phyloP scores from a whole-genome alignment of 1,140 invertebrate species.

The Drosophila orena region DNA sequence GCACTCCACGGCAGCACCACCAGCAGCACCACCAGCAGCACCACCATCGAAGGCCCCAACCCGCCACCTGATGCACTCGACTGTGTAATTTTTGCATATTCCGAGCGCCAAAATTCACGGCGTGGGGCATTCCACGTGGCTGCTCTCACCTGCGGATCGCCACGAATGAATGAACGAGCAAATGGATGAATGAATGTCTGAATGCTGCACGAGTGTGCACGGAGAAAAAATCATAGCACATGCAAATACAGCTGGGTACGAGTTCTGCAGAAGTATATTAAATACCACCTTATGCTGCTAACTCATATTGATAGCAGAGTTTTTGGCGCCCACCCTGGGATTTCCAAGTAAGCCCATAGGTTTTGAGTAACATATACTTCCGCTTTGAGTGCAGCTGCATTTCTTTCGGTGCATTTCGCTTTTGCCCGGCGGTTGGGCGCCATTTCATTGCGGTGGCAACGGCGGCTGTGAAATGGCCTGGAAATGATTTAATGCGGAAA shows the following conservation, averaged over 20 bases:
- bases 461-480: constrained; percentile 79
- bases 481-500: constrained; percentile 83
- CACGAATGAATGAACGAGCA: constrained; percentile 60
- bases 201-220: constrained; percentile 43
- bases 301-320: too few relatives aligned
- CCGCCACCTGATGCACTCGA: constrained; percentile 57
- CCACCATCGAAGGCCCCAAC: constrained; percentile 4
- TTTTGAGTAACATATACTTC: background rate
- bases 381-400: background rate
- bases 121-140: constrained; percentile 70
- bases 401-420: background rate
- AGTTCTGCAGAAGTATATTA: too few relatives aligned
- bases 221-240: background rate
- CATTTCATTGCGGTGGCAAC: constrained; percentile 65
- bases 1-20: background rate
- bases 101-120: constrained; percentile 48
- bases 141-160: constrained; percentile 79
- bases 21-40: background rate
- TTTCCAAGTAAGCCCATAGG: too few relatives aligned
- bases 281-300: too few relatives aligned
- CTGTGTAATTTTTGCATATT: constrained; percentile 82
- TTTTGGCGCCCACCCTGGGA: too few relatives aligned
- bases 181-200: constrained; percentile 51
- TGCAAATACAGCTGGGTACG: too few relatives aligned
- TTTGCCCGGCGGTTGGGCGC: constrained; percentile 12